Evolutionary conservation across 2,113 vertebrate genomes (phyloP).

Genomic region (human (Homo sapiens)): DNA sequence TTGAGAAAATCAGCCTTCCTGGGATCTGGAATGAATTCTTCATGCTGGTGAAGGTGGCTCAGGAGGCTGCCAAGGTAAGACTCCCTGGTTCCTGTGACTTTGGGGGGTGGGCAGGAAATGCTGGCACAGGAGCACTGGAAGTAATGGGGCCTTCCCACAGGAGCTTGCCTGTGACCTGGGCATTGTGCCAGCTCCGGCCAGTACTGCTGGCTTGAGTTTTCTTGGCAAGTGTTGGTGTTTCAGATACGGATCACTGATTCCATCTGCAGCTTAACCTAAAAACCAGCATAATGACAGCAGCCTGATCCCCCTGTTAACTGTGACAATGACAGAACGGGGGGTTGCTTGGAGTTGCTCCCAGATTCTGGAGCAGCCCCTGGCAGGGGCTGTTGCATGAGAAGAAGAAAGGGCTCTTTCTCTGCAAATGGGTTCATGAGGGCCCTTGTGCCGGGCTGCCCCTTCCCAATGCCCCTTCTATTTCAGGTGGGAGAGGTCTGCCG

Average conservation of each 20-base stretch:
- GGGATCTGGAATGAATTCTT: slow-evolving; percentile 93
- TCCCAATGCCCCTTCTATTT: slow-evolving; percentile 12
- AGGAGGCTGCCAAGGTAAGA: slow-evolving; percentile 94
- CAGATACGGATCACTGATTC: background rate
- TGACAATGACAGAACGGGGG: background rate
- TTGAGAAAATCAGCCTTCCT: slow-evolving; percentile 91
- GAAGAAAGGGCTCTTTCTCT: slow-evolving; percentile 44
- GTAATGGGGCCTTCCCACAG: too few relatives aligned
- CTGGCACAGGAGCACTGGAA: too few relatives aligned
- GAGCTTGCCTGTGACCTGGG: too few relatives aligned
- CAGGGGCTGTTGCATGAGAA: background rate
- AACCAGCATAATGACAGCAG: slow-evolving; percentile 18
- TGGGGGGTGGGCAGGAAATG: rapidly evolving
- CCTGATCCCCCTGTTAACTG: background rate
- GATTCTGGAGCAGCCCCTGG: background rate
- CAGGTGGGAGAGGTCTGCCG: slow-evolving; percentile 93
- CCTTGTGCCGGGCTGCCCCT: background rate
- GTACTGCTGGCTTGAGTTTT: too few relatives aligned
- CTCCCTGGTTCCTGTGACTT: background rate
- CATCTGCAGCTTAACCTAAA: slow-evolving; percentile 33
- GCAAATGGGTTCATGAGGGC: background rate
- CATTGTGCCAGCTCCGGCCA: too few relatives aligned
- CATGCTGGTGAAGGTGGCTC: slow-evolving; percentile 92
- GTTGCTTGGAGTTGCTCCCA: background rate
- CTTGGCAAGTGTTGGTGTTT: background rate